These are phyloP conservation scores for Salpingus planirostris DNA, from an alignment of 2,888 invertebrate species.

Conservation along the genomic window DNA sequence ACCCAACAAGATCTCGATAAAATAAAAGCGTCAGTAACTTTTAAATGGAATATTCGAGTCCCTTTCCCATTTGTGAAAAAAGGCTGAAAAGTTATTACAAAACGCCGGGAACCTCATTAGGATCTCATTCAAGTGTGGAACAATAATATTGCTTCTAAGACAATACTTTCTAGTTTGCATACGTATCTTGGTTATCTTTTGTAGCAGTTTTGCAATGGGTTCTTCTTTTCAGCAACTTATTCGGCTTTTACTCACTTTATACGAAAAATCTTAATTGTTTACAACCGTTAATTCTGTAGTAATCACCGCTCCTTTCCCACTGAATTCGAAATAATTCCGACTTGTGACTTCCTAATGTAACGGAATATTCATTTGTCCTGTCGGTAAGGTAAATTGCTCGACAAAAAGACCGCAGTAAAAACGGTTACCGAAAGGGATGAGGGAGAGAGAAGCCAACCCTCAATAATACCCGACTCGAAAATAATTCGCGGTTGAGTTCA, in stretches of 20 bases:
- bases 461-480: too few species aligned
- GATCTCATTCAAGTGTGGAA: slow-evolving; percentile 6
- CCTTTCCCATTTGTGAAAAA: too few species aligned
- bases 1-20: too few species aligned
- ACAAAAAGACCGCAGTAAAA: too few species aligned
- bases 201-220: slow-evolving; percentile 6
- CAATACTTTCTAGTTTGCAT: slow-evolving; percentile 12
- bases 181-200: slow-evolving; percentile 6
- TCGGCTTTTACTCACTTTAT: background rate
- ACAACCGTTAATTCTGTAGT: too few species aligned
- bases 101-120: slow-evolving; percentile 8
- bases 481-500: too few species aligned
- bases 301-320: too few species aligned
- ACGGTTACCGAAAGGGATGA: too few species aligned
- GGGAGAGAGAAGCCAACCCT: too few species aligned
- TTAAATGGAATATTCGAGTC: too few species aligned
- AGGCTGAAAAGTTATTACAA: background rate
- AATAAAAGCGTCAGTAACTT: too few species aligned
- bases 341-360: slow-evolving; percentile 10
- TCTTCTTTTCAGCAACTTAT: slow-evolving; percentile 1
- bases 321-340: too few species aligned
- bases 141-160: slow-evolving; percentile 5
- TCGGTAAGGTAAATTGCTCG: slow-evolving; percentile 8
- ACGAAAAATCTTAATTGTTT: slow-evolving; percentile 9
- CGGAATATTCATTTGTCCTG: slow-evolving; percentile 10